phyloP scores from a whole-genome alignment of 1,140 invertebrate genomes.

The Pachyrhynchus sulphureomaculatus region DNA sequence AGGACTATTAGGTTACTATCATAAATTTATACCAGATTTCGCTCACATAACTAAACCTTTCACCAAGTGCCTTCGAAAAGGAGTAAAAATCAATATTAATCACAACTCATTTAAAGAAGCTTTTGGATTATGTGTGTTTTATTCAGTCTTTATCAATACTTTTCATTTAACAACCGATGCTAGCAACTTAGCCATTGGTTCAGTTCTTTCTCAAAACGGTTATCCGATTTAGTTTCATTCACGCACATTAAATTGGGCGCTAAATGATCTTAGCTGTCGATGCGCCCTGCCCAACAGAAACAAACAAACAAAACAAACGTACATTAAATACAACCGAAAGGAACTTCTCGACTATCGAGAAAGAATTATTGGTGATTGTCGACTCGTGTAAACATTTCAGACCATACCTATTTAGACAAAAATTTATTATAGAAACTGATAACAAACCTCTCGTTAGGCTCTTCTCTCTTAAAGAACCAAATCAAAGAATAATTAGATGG shows the following conservation, averaged over 20 bases:
- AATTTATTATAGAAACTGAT: conserved; percentile 20
- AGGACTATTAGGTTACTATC: no score
- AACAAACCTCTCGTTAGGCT: conserved; percentile 21
- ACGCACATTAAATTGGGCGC: no score
- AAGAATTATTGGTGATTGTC: no score
- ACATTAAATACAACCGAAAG: conserved; percentile 8
- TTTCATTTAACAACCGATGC: conserved; percentile 1
- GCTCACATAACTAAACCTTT: conserved; percentile 5
- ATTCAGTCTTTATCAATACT: conserved; percentile 1
- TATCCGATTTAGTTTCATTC: neutral
- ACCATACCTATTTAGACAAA: conserved; percentile 14
- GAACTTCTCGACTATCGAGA: conserved; percentile 22
- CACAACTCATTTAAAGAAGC: neutral
- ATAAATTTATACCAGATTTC: neutral
- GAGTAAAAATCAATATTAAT: neutral
- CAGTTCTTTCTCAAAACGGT: neutral
- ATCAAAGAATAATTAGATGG: conserved; percentile 7
- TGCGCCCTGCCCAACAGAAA: no score
- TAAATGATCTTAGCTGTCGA: no score
- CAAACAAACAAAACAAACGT: no score
- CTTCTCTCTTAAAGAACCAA: no score
- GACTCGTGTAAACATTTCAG: conserved; percentile 11
- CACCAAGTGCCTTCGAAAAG: conserved; percentile 1
- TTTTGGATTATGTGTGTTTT: neutral
- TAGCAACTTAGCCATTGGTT: neutral